A percentile compares a stretch with the other conserved stretches of the same genome.
Evolutionary conservation across 2,797 vertebrate genomes (phyloP).

Genomic region (Propithecus deckenii): DNA sequence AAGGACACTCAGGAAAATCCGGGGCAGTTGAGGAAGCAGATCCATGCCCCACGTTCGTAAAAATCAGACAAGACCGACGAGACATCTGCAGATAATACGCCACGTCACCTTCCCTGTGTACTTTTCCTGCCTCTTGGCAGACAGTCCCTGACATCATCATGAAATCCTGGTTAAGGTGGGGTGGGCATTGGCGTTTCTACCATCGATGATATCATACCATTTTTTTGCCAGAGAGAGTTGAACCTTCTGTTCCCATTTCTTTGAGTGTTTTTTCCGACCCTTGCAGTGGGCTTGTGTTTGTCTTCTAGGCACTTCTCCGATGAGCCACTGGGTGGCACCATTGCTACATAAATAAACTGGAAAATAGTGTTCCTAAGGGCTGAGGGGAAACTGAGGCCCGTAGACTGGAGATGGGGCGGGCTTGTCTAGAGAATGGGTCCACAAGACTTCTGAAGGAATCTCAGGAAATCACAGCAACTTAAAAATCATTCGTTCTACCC

Average conservation of each 20-base stretch:
- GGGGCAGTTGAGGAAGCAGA: not conserved
- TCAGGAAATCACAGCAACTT: not conserved
- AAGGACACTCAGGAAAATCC: not conserved
- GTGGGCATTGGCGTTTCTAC: not conserved
- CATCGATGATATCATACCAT: not conserved
- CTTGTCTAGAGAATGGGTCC: not conserved
- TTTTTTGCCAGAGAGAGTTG: not conserved
- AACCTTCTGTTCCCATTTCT: not conserved
- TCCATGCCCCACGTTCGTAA: rapidly evolving
- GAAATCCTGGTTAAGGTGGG: not conserved
- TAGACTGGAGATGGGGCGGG: not conserved
- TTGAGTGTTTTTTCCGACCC: not conserved
- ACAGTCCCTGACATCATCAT: not conserved
- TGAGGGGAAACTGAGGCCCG: not conserved
- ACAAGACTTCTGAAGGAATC: not conserved
- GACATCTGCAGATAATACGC: not conserved
- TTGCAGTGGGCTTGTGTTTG: not conserved
- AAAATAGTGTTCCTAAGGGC: not conserved
- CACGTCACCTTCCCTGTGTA: not conserved
- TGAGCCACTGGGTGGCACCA: not conserved
- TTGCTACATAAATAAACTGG: not conserved
- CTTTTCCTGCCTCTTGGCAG: not conserved
- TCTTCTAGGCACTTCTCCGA: not conserved
- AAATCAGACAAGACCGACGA: not conserved
- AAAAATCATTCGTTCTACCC: not conserved